Evolutionary conservation across 2,113 vertebrate species (phyloP), one percentile per base, ranked within the genome.

Genomic region (Conger conger): DNA sequence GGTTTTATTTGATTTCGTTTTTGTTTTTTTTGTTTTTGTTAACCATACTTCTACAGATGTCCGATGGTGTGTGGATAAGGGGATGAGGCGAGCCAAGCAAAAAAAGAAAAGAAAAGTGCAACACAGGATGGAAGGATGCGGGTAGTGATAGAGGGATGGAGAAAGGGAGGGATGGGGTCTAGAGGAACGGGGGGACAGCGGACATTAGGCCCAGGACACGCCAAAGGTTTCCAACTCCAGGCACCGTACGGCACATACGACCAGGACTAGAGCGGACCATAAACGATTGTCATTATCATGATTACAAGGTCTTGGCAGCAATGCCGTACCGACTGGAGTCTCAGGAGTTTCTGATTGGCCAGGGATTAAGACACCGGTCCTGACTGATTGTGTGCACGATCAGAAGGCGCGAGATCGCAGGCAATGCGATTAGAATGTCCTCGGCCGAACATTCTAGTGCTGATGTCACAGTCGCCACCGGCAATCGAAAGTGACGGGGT

Each of bases 1-100:
- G 96, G 96, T 94, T 93, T 93, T 87, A 87, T 87, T 95, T 83
- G 33, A 83, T 78, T 53, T 82, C 38, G 60, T 60, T 37, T 76
- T 50, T 50, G 68, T 53, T 78, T 77, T 53, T 54, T 82, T 60
- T 50, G 77, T 80, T 73, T 73, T 73, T 33, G 83, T 86, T 35
- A 82, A 81, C 68, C 40, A 36, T 50, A 68, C 15, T 63, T 83
- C 37, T 79, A 45, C 50, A 30, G 23, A 79, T 83, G 40, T 50
- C 27, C 85, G 68, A 80, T 82, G 79, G 76, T 45, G 63, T 79
- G 50, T 84, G 87, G 87, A 76, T 84, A 83, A 79, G 85, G 86
- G 87, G 87, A 76, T 84, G 84, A 79, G 85, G 86, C 84, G 85
- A 36, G 57, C 77, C 30, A 53, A 83, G 76, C 37, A 45, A 42